Evolutionary conservation across 2,113 vertebrate genomes (phyloP), one percentile per base, ranked within the genome.

Genomic region (Odocoileus virginianus): DNA sequence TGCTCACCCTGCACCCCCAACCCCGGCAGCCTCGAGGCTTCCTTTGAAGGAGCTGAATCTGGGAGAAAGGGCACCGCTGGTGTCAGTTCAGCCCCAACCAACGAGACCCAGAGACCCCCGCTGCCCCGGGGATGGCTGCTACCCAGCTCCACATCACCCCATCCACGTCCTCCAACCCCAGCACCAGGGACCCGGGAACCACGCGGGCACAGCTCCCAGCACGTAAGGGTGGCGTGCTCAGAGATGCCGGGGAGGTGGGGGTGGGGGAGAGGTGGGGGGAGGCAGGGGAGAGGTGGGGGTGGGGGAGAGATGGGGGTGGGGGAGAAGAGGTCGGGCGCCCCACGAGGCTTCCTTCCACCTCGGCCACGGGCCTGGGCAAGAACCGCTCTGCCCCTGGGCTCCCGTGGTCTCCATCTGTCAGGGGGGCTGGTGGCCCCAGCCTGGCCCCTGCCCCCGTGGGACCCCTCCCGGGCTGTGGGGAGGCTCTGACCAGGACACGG

Each of bases 101-200:
- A 10, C 2, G 2, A 27, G 13, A 74, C 61, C n/a, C 4, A 5
- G 52, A 71, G 50, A 27, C 0, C 0, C 28, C 43, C 5, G 0
- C 17, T 5, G 1, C 6, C 87, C 92, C 14, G 8, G 85, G 43
- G 25, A 82, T 13, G 0, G 28, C 2, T 17, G 60, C 55, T 7
- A 15, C 23, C 15, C 67, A 13, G 89, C 27, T 19, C 47, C 40
- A 10, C 13, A 30, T 81, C 47, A 52, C 28, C 1, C 78, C 30
- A 3, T 6, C 45, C 28, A 79, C 15, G 8, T 30, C 2, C 27
- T 45, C 36, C 5, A 7, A 11, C 3, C 12, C 16, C 23, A 4
- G 43, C 13, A 5, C 27, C 47, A 11, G 1, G 85, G 13, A 16
- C 3, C 40, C 21, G 7, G 21, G 11, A 50, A 52, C 47, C 3